phyloP scores from a whole-genome alignment of 2,888 invertebrate species.

The Caenorhabditis drosophilae region DNA sequence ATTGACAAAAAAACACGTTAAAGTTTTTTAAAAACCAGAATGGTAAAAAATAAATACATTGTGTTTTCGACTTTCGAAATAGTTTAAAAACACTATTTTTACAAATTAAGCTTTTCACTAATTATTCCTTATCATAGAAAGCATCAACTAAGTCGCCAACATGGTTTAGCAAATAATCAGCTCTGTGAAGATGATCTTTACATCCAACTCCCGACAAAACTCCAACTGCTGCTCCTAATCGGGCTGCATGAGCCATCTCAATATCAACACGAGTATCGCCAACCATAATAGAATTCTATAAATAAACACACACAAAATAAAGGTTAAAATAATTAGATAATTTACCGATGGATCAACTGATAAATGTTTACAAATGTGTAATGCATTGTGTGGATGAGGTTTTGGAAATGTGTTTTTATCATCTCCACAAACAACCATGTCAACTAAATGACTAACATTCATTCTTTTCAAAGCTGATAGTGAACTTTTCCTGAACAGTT shows the following conservation, averaged over 20 bases:
- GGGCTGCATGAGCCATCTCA: constrained; percentile 71
- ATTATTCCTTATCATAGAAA: constrained; percentile 34
- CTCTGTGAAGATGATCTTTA: constrained; percentile 58
- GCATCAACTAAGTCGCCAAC: constrained; percentile 24
- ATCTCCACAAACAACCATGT: constrained; percentile 71
- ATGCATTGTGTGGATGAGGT: constrained; percentile 71
- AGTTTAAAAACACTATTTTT: too few relatives aligned
- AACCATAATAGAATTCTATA: constrained; percentile 70
- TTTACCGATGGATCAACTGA: constrained; percentile 55
- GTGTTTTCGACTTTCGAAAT: background rate
- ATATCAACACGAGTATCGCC: constrained; percentile 72
- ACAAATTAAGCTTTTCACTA: too few relatives aligned
- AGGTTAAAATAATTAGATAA: background rate
- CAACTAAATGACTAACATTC: constrained; percentile 67
- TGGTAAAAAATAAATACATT: too few relatives aligned
- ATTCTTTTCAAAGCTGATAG: constrained; percentile 52
- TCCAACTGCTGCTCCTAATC: constrained; percentile 70
- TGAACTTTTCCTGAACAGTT: constrained; percentile 57
- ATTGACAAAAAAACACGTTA: background rate
- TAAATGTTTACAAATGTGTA: constrained; percentile 60
- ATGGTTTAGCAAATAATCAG: constrained; percentile 52
- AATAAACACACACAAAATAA: background rate
- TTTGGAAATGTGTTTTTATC: constrained; percentile 70
- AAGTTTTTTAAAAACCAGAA: too few relatives aligned
- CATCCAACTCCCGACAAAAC: constrained; percentile 70